Conservation (phyloP, 2,888 invertebrate species). For the Plagodis pulveraria region DNA sequence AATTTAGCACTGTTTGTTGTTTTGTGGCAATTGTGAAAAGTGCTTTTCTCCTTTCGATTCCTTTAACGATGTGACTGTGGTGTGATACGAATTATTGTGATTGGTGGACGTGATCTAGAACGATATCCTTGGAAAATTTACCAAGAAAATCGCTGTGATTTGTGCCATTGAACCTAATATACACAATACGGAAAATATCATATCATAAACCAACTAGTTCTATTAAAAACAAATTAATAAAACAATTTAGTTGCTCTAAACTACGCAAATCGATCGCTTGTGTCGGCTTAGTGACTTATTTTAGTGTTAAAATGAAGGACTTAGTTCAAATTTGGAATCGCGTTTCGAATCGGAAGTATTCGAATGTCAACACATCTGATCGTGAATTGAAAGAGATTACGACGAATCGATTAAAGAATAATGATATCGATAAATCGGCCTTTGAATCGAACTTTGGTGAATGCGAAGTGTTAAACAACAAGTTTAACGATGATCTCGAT, state of each 20-base stretch:
- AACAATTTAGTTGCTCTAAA: conserved; percentile 10
- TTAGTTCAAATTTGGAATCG: conserved; percentile 85
- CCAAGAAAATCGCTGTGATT: conserved; percentile 2
- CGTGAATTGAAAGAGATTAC: conserved; percentile 66
- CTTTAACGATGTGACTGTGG: conserved; percentile 5
- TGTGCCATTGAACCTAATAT: conserved; percentile 12
- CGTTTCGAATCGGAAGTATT: conserved; percentile 82
- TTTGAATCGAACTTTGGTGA: conserved; percentile 68
- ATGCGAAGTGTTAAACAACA: conserved; percentile 70
- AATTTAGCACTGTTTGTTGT: neutral
- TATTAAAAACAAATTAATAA: conserved; percentile 21
- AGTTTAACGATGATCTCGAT: conserved; percentile 64
- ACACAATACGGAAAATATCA: conserved; percentile 14
- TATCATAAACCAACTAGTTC: conserved; percentile 7
- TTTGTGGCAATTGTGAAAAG: neutral
- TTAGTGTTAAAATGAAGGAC: conserved; percentile 83
- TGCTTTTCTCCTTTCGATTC: neutral
- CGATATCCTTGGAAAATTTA: neutral
- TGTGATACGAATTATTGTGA: neutral
- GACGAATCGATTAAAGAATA: conserved; percentile 59
- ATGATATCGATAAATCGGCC: conserved; percentile 58
- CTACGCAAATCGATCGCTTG: conserved; percentile 1
- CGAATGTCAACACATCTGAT: conserved; percentile 76
- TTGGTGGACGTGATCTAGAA: conserved; percentile 1
- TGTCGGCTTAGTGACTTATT: conserved; percentile 1